phyloP scores from a whole-genome alignment of 2,113 vertebrate species.

The Lampris megalopsis region DNA sequence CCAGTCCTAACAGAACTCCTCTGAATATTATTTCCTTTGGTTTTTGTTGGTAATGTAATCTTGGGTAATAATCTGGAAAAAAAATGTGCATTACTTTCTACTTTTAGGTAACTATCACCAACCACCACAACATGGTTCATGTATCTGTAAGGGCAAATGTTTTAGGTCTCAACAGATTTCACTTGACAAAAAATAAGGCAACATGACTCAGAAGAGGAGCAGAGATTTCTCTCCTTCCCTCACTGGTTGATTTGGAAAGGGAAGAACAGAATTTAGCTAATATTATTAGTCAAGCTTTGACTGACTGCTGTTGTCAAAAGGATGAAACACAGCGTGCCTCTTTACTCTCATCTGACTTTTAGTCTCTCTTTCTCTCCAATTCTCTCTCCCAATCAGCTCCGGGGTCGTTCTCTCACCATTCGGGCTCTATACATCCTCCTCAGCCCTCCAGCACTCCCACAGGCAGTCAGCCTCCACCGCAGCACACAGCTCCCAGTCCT shows the following conservation, averaged over 20 bases:
- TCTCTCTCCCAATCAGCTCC: conserved; percentile 70
- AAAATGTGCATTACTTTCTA: no score
- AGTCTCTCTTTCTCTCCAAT: background rate
- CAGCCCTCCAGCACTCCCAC: conserved; percentile 90
- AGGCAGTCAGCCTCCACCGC: conserved; percentile 86
- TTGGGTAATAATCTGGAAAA: no score
- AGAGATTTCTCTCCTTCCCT: no score
- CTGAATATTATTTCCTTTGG: background rate
- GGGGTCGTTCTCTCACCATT: conserved; percentile 88
- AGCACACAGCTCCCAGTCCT: conserved; percentile 88
- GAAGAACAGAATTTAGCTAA: no score
- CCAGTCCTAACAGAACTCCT: no score
- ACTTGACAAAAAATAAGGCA: no score
- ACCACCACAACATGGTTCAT: no score
- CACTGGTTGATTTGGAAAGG: no score
- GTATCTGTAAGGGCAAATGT: no score
- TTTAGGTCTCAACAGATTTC: no score
- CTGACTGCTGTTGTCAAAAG: conserved; percentile 29
- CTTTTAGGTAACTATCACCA: no score
- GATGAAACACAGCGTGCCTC: background rate
- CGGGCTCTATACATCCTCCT: conserved; percentile 85
- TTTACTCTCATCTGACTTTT: background rate
- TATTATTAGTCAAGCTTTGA: conserved; percentile 4
- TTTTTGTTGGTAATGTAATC: background rate
- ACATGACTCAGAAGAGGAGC: no score